Percentiles rank a stretch among this genome's conserved stretches.
Evolutionary conservation across 2,888 invertebrate genomes (phyloP).

Genomic region (Eurois occulta): DNA sequence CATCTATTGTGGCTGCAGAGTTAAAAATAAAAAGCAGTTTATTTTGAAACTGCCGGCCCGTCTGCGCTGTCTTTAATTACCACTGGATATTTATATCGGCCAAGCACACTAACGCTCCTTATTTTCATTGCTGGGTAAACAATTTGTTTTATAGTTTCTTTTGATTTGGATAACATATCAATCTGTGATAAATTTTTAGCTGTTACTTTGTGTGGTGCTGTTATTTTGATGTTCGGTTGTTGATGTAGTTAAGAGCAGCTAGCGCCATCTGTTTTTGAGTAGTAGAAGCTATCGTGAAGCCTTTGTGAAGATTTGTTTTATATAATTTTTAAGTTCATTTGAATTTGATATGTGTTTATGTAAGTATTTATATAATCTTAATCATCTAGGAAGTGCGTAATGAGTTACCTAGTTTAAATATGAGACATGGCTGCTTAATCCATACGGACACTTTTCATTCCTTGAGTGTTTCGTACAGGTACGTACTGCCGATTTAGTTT

Average conservation of each 20-base stretch:
- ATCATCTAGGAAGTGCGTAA: neutral
- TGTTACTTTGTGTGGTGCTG: conserved; percentile 44
- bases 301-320: neutral
- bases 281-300: conserved; percentile 1
- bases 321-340: neutral
- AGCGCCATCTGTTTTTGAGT: conserved; percentile 57
- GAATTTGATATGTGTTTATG: too few species aligned
- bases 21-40: conserved; percentile 79
- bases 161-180: conserved; percentile 67
- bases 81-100: conserved; percentile 78
- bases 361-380: neutral
- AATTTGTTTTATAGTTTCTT: conserved; percentile 74
- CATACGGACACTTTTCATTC: conserved; percentile 3
- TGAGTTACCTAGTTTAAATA: neutral
- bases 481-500: conserved; percentile 6
- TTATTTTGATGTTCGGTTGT: conserved; percentile 28
- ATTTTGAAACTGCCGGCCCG: conserved; percentile 78
- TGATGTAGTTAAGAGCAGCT: conserved; percentile 11
- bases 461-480: neutral
- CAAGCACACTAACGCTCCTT: conserved; percentile 72
- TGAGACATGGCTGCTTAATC: neutral
- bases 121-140: conserved; percentile 77
- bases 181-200: conserved; percentile 64
- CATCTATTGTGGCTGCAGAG: conserved; percentile 76
- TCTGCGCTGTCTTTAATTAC: conserved; percentile 80